A percentile compares a stretch with the other conserved stretches of the same genome.
Conservation (phyloP, 2,797 vertebrate genomes). For the Cynopterus sphinx region DNA sequence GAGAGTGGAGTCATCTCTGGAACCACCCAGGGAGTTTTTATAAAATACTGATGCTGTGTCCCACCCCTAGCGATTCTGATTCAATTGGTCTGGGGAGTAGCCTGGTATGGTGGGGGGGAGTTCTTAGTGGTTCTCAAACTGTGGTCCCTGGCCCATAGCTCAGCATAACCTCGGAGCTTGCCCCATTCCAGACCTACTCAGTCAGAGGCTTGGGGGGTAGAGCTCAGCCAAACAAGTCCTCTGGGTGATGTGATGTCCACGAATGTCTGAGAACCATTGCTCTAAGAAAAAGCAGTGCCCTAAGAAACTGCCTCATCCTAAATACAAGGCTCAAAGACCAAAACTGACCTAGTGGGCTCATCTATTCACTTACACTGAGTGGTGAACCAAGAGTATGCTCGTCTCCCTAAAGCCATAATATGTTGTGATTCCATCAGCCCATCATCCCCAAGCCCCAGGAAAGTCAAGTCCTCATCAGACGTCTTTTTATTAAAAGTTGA, state of each 20-base stretch:
- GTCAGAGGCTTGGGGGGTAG: neutral
- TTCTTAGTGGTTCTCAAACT: neutral
- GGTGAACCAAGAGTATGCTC: too few relatives aligned
- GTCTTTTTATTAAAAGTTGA: neutral
- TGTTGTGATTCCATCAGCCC: neutral
- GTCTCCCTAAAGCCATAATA: neutral
- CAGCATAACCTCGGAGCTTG: neutral
- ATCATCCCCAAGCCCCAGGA: neutral
- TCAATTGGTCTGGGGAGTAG: neutral
- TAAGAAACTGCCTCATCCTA: neutral
- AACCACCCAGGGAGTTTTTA: neutral
- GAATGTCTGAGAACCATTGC: neutral
- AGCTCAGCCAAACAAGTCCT: neutral
- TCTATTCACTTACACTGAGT: neutral
- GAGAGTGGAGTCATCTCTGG: neutral
- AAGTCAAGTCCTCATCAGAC: neutral
- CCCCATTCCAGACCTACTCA: neutral
- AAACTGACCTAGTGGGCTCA: neutral
- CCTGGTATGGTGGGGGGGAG: neutral
- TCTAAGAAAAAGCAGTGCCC: neutral
- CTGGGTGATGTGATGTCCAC: neutral
- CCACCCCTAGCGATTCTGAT: neutral
- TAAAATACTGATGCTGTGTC: neutral
- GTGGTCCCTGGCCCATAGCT: neutral
- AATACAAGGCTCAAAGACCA: neutral